Evolutionary conservation across 2,113 vertebrate genomes (phyloP), one percentile per base, ranked within the genome.

Genomic region (Campylorhamphus procurvoides): DNA sequence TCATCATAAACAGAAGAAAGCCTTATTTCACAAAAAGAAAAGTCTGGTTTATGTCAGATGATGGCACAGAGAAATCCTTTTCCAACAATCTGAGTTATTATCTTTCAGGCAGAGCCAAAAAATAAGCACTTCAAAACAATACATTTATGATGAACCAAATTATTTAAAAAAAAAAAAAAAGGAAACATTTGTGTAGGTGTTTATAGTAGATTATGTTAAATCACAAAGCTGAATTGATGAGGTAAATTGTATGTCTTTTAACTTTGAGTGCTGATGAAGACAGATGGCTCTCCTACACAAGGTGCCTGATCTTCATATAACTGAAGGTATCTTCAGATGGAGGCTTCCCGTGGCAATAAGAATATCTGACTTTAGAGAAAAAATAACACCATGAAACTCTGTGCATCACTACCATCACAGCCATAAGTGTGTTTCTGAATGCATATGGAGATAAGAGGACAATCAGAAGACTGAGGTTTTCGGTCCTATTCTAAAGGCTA

Each of bases 381-480:
- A 75, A 77, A 59, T 33, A 84, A 2, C 52, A 55, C 6, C 37
- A 55, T 4, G 8, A 62, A 53, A n/a, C 25, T 13, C 42, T 37
- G 46, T 23, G 29, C 8, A 37, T 28, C 1, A 0, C 13, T 59
- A 20, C 22, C 6, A 0, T 67, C 59, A 39, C 11, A 59, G 33
- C 1, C 6, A 19, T 1, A 80, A 78, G 39, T 6, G 19, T 60
- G 2, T 42, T 95, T 64, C 12, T 73, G 16, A 55, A 18, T 46
- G 29, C 1, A 0, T 15, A 19, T 18, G 28, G 28, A 74, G 46
- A n/a, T 17, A 35, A 4, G 17, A 29, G 13, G 23, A 37, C 17
- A 75, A 25, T 10, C 3, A 16, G 15, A 73, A 68, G 28, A 18
- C 7, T 66, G 33, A 83, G 18, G 3, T 18, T 77, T 86, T 59